Evolutionary conservation across 2,113 vertebrate genomes (phyloP), one percentile per base, ranked within the genome.

Genomic region (Dendropsophus ebraccatus): DNA sequence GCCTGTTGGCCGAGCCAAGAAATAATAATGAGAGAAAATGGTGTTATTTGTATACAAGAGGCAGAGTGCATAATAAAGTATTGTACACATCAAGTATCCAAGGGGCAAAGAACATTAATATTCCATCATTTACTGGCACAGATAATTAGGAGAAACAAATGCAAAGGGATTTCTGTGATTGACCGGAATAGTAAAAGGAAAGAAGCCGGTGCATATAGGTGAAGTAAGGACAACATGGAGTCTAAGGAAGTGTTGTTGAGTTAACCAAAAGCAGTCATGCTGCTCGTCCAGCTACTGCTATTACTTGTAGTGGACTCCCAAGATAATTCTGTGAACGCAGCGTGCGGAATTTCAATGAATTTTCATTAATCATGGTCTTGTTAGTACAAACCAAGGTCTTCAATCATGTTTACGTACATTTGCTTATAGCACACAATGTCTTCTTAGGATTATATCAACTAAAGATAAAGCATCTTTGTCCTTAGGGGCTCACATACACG

Each of bases 311-410:
- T 37, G 23, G 21, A 30, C 21, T 72, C 84, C 65, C 84, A 78
- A 72, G 62, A 58, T 49, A 80, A 80, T 86, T 80, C n/a, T 56
- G 9, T 14, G 32, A 45, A 72, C 65, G 30, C 23, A 80, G 8
- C 45, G 84, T 58, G 49, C 49, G 14, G 84, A 86, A 86, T 86
- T 6, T 47, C 21, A 80, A 86, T 80, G 76, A 86, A 56, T 41
- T 80, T 50, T 32, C 75, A 86, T 86, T 70, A 58, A 58, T 84
- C 70, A 60, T 84, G 23, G 2, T 47, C 52, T 60, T 19, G 16
- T 60, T 84, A 28, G 5, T 74, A 47, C 21, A 83, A 32, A 83
- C 81, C 50, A 14, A 25, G 32, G 28, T 1, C 21, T 52, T 77
- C 28, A 52, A 77, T 77, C 74, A 52, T 1, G 5, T 41, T 21